Evolutionary conservation across 1,140 invertebrate genomes (phyloP), one percentile per base, ranked within the genome.

Genomic region (Saccostrea echinata): DNA sequence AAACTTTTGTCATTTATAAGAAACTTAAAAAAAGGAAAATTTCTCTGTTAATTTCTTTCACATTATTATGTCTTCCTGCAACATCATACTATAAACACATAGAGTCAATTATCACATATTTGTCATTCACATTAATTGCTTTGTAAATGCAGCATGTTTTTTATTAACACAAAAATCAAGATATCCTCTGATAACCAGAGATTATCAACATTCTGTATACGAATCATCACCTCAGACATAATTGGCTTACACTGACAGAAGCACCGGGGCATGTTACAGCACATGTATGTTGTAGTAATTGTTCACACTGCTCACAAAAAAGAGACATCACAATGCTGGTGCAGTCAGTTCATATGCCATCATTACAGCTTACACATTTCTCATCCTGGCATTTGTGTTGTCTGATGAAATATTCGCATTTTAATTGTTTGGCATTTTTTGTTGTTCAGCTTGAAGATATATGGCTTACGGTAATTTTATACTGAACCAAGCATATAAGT

Each of bases 271-370:
- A 64, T 64, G 57, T 21, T 21, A 76, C 68, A 30, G 68, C 27
- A 76, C 68, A 30, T 76, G 68, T 33, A 76, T 76, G 68, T 18
- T 30, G 27, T 76, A 33, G 27, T 27, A 76, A 76, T 76, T 27
- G 64, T 71, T 71, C 24, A 11, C 68, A 30, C 13, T 30, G 27
- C 13, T 76, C 30, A 76, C 30, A 30, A 16, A 30, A 76, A 18
- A 61, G 18, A 18, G 18, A 18, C 13, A 13, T 16, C 16, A 18
- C 16, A 61, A 21, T 43, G 27, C 30, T 30, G 27, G 68, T 76
- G 68, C 68, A 76, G 33, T 30, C 18, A 18, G 68, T 76, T 27
- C 68, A 76, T 33, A 76, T 76, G 68, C 68, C 68, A 76, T 76
- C 30, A 76, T 13, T 27, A 30, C 16, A 64, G 57, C 57, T n/a